Evolutionary conservation across 2,888 invertebrate genomes (phyloP), one percentile per base, ranked within the genome.

Genomic region (Campoplex nolae): DNA sequence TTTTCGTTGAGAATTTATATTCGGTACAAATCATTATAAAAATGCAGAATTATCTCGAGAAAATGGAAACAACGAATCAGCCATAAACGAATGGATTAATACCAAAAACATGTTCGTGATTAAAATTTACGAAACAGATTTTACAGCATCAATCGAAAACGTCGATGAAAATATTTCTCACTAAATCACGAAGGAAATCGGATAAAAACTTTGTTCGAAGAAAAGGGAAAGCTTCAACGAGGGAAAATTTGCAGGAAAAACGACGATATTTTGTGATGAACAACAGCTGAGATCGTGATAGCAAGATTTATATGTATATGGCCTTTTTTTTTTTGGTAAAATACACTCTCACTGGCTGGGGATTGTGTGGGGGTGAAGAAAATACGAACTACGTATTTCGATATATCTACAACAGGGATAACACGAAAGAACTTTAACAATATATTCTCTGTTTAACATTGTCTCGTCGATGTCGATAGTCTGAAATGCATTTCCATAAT

Each of bases 401-500:
- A 38, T 65, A 70, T 76, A 85, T 73, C 85, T 87, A 82, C 86
- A 87, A 68, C 18, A 48, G 81, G 81, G 73, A 86, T 62, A 81
- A 81, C 81, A 87, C 85, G 81, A 73, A 86, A 77, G 86, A 87
- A 88, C 81, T 83, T 88, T 85, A 89, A 89, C 88, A 88, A 89
- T 88, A 89, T 88, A 88, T 89, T 89, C 88, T 89, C 88, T 88
- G 88, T 89, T 88, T 84, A 89, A 89, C 88, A 88, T 88, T 85
- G 75, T 81, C 82, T 88, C 83, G 86, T 88, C 86, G 83, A 84
- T 81, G 56, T 83, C 48, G 35, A 81, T 85, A 62, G 68, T 86
- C 82, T 87, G 80, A 71, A 74, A 83, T 79, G 82, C 74, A 74
- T 48, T 78, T 85, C 11, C 16, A 70, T 38, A 51, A 78, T 54